Evolutionary conservation across 2,113 vertebrate genomes (phyloP).

Genomic region (Oncorhynchus masou): DNA sequence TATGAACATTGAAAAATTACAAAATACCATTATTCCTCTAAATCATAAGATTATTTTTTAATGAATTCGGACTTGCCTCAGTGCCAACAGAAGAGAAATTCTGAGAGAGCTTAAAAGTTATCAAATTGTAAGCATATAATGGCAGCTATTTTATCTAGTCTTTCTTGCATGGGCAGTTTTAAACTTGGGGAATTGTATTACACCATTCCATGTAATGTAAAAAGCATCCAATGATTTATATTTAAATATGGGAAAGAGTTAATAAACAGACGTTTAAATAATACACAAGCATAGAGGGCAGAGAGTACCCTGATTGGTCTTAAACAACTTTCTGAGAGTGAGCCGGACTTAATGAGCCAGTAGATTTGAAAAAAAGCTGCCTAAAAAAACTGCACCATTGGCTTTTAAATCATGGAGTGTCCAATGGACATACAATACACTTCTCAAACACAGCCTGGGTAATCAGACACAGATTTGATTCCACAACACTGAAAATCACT

Average conservation of each 20-base stretch:
- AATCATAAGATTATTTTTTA: constrained; percentile 20
- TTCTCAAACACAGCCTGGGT: constrained; percentile 35
- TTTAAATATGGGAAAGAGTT: too few relatives aligned
- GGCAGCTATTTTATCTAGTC: background rate
- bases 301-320: background rate
- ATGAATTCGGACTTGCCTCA: constrained; percentile 28
- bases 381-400: background rate
- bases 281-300: background rate
- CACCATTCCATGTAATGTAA: too few relatives aligned
- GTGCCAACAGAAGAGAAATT: constrained; percentile 3
- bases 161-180: too few relatives aligned
- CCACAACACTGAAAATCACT: constrained; percentile 34
- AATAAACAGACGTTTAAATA: too few relatives aligned
- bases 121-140: background rate
- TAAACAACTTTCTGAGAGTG: background rate
- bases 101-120: background rate
- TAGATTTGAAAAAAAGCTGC: constrained; percentile 3
- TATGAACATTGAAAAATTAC: background rate
- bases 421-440: constrained; percentile 24
- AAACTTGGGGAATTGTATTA: too few relatives aligned
- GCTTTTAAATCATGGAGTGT: constrained; percentile 6
- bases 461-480: constrained; percentile 65
- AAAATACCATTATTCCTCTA: constrained; percentile 16
- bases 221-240: too few relatives aligned
- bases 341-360: background rate